A percentile compares a stretch with the other conserved stretches of the same genome.
These are phyloP conservation scores for Grus americana DNA, from an alignment of 2,113 vertebrate species.

Conservation along the genomic window DNA sequence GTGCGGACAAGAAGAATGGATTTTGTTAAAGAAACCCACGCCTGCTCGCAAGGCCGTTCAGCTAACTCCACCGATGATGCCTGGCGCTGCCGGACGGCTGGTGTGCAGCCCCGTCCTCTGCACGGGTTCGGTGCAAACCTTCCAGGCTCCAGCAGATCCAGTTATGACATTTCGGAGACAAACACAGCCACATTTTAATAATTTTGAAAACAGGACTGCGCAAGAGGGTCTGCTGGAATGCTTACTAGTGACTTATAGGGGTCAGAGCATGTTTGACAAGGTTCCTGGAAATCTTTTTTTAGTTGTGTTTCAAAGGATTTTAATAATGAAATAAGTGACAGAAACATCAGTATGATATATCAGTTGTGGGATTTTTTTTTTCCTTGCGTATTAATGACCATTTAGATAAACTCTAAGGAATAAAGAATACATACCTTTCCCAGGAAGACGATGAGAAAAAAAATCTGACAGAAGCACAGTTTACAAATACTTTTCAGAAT, in stretches of 20 bases:
- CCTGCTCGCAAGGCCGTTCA: neutral
- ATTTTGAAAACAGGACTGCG: neutral
- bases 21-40: neutral
- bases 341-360: neutral
- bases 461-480: neutral
- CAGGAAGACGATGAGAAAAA: neutral
- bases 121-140: neutral
- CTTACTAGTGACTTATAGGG: neutral
- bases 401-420: neutral
- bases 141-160: neutral
- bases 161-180: neutral
- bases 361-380: neutral
- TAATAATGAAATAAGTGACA: neutral
- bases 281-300: neutral
- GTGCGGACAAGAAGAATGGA: neutral
- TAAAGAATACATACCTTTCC: neutral
- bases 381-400: neutral
- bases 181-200: neutral
- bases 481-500: neutral
- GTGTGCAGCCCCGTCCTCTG: fast-evolving
- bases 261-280: neutral
- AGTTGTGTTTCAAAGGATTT: neutral
- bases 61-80: fast-evolving
- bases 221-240: neutral
- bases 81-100: fast-evolving